Percentiles rank a stretch among this genome's conserved stretches.
Evolutionary conservation across 2,113 vertebrate genomes (phyloP).

Genomic region (Cryptotis parvus): DNA sequence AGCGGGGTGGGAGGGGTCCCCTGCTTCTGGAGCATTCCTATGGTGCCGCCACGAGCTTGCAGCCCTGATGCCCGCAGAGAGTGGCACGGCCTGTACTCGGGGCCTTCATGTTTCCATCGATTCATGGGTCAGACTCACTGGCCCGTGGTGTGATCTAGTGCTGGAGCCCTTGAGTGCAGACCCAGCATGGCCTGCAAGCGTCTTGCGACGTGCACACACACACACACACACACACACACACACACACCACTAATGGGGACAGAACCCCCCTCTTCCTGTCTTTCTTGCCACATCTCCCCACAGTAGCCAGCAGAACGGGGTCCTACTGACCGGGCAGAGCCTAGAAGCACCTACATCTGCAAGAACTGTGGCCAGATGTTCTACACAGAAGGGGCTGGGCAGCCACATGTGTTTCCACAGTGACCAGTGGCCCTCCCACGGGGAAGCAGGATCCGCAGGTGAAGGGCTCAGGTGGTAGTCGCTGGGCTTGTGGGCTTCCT

Average conservation of each 20-base stretch:
- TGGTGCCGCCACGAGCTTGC: not conserved
- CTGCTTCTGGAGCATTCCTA: not conserved
- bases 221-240: too few species aligned
- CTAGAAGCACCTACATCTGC: constrained; percentile 49
- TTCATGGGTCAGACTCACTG: not conserved
- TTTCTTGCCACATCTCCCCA: not conserved
- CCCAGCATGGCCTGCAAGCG: not conserved
- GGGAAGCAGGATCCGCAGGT: constrained; percentile 81
- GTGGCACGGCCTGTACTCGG: too few species aligned
- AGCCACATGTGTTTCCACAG: constrained; percentile 79
- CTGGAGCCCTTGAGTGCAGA: not conserved
- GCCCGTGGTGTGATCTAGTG: not conserved
- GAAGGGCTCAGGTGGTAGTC: not conserved
- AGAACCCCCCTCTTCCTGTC: too few species aligned
- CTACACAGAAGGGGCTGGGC: constrained; percentile 77
- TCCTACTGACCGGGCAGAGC: constrained; percentile 24
- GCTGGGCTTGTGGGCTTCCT: not conserved
- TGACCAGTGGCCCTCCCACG: constrained; percentile 73
- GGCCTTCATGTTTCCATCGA: too few species aligned
- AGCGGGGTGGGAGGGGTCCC: too few species aligned
- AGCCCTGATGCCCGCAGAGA: not conserved
- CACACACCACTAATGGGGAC: too few species aligned
- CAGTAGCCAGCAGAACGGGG: constrained; percentile 62
- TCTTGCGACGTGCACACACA: too few species aligned
- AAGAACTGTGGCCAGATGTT: constrained; percentile 77